Evolutionary conservation across 2,888 invertebrate genomes (phyloP).

Genomic region (Eupithecia insigniata): DNA sequence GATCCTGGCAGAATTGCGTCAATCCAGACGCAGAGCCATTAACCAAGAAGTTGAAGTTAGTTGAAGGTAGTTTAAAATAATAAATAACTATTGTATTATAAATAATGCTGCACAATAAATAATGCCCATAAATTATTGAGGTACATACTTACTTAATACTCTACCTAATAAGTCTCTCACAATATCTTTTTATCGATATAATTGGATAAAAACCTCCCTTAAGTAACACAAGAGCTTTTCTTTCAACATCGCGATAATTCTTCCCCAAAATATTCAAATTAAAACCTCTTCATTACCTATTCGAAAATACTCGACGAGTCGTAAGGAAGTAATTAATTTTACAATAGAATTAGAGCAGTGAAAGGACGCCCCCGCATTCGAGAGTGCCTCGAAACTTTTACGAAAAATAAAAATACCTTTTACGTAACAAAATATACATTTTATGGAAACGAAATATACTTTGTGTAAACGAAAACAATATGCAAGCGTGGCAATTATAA

Average conservation of each 20-base stretch:
- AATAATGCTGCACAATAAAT: too few relatives aligned
- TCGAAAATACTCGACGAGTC: conserved; percentile 29
- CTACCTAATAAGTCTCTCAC: too few relatives aligned
- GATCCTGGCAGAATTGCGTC: too few relatives aligned
- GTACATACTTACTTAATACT: too few relatives aligned
- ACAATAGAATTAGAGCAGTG: conserved; percentile 36
- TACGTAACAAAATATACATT: conserved; percentile 18
- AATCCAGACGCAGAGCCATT: too few relatives aligned
- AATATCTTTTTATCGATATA: neutral
- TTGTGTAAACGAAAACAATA: conserved; percentile 22
- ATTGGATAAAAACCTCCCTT: neutral
- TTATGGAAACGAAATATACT: conserved; percentile 22
- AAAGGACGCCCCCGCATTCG: neutral
- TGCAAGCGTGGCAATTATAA: conserved; percentile 26
- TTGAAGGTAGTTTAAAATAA: too few relatives aligned
- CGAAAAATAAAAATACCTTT: neutral
- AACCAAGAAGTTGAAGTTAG: too few relatives aligned
- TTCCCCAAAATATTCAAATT: conserved; percentile 8
- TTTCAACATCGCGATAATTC: conserved; percentile 3
- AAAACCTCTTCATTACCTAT: conserved; percentile 28
- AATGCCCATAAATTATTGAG: too few relatives aligned
- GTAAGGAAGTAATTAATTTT: conserved; percentile 42
- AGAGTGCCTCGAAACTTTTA: conserved; percentile 1
- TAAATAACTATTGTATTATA: too few relatives aligned
- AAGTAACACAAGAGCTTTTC: neutral